Conservation (phyloP, 1,140 invertebrate genomes). For the Phortica variegata region DNA sequence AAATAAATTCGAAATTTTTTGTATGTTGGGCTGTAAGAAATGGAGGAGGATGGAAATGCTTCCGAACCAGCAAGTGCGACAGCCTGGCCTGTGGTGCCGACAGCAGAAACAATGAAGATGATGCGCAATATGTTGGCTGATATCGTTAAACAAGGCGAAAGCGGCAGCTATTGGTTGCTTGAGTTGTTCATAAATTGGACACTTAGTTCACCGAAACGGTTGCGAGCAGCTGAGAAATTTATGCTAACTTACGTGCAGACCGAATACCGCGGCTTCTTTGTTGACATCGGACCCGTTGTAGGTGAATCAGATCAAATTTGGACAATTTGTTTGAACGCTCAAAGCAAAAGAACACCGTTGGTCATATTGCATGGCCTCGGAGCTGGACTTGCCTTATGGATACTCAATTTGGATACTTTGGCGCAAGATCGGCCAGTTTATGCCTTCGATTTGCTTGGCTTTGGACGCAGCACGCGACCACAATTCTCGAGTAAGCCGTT, state of each 20-base stretch:
- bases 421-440: constrained; percentile 75
- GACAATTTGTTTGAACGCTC: constrained; percentile 70
- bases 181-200: constrained; percentile 8
- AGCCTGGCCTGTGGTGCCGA: not conserved
- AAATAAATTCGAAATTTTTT: constrained; percentile 24
- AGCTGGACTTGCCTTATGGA: constrained; percentile 79
- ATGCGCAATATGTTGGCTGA: not conserved
- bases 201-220: constrained; percentile 4
- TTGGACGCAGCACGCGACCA: constrained; percentile 80
- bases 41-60: too few species aligned
- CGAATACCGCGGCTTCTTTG: constrained; percentile 66
- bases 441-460: constrained; percentile 83
- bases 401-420: constrained; percentile 73
- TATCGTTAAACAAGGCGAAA: not conserved
- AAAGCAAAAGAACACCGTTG: constrained; percentile 67
- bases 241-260: constrained; percentile 19
- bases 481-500: constrained; percentile 69
- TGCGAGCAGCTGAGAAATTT: constrained; percentile 2
- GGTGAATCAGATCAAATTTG: constrained; percentile 71
- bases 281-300: constrained; percentile 69
- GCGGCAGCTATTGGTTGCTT: constrained; percentile 2
- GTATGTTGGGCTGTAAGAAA: too few species aligned
- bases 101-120: not conserved
- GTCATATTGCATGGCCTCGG: constrained; percentile 84
- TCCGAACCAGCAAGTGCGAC: too few species aligned